Percentiles rank a stretch among this genome's conserved stretches.
Evolutionary conservation across 2,797 vertebrate species (phyloP).

Genomic region (Poecilia picta): DNA sequence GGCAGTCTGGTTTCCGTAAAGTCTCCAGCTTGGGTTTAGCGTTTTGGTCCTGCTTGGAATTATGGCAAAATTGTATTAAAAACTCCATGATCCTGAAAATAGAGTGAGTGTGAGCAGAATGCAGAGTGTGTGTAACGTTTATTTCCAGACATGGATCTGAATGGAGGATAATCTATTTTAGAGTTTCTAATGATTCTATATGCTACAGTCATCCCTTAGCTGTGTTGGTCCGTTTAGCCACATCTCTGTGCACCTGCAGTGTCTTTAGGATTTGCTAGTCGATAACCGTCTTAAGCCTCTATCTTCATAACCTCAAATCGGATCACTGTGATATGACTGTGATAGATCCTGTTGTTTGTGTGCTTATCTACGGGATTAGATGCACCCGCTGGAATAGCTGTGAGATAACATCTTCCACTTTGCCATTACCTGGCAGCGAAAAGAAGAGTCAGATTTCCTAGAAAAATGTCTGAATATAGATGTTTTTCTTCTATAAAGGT

Average conservation of each 20-base stretch:
- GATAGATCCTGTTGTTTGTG: constrained; percentile 56
- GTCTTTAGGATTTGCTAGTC: constrained; percentile 32
- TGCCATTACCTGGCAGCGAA: constrained; percentile 27
- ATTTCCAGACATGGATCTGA: background rate
- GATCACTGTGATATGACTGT: constrained; percentile 43
- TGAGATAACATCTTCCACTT: constrained; percentile 24
- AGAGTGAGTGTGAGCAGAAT: background rate
- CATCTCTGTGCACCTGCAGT: constrained; percentile 31
- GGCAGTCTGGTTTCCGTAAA: constrained; percentile 2
- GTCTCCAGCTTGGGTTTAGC: constrained; percentile 7
- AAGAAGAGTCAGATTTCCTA: constrained; percentile 15
- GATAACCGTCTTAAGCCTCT: constrained; percentile 54
- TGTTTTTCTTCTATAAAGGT: constrained; percentile 9
- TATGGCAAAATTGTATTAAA: background rate
- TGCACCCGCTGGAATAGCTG: constrained; percentile 31
- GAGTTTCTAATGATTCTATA: constrained; percentile 10
- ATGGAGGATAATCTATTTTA: background rate
- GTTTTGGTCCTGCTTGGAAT: constrained; percentile 5
- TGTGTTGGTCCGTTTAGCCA: constrained; percentile 10
- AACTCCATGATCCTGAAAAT: background rate
- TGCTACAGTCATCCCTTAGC: background rate
- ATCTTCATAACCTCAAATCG: constrained; percentile 63
- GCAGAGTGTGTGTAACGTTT: constrained; percentile 2
- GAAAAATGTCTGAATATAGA: constrained; percentile 7
- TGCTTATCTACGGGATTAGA: constrained; percentile 67